Evolutionary conservation across 2,113 vertebrate genomes (phyloP), one percentile per base, ranked within the genome.

Genomic region (Uria aalge): DNA sequence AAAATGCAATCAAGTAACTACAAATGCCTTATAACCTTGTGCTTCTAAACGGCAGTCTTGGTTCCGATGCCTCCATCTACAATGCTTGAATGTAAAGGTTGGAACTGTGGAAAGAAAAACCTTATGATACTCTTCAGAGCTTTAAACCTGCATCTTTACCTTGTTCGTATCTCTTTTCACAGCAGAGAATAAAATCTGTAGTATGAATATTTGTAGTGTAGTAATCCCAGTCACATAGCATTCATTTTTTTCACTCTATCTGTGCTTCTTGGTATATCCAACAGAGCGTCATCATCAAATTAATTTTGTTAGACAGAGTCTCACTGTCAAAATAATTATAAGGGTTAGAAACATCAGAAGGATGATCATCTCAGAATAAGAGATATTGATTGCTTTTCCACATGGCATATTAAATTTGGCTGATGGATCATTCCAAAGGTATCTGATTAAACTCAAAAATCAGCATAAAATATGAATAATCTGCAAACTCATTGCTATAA

Each of bases 21-120:
- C 11, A 2, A 56, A 14, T 32, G 13, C 3, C 26, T 63, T 50
- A 41, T 27, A 63, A 83, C 11, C 32, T 45, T 26, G 27, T 48
- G 24, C 2, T 76, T 79, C 12, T 48, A 45, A 86, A 69, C 7
- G 66, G 47, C 75, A 74, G 1, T 5, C 16, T 50, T 45, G 10
- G 15, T 73, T 23, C 12, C 9, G 43, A 8, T 0, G 0, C 41
- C 9, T 67, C 11, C 17, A 63, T 72, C 14, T 55, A 29, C 19
- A 36, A 8, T 17, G 3, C 41, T 64, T 89, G n/a, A 47, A 67
- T 56, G 4, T 19, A 43, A 92, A 71, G 5, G 9, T 48, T 94
- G 24, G 7, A 52, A 66, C 12, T 56, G 19, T n/a, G 41, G 9
- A 86, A 85, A 57, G 17, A 67, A 63, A 38, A 34, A 15, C 8